Conservation (phyloP, 1,140 invertebrate genomes). For the Aricia agestis region DNA sequence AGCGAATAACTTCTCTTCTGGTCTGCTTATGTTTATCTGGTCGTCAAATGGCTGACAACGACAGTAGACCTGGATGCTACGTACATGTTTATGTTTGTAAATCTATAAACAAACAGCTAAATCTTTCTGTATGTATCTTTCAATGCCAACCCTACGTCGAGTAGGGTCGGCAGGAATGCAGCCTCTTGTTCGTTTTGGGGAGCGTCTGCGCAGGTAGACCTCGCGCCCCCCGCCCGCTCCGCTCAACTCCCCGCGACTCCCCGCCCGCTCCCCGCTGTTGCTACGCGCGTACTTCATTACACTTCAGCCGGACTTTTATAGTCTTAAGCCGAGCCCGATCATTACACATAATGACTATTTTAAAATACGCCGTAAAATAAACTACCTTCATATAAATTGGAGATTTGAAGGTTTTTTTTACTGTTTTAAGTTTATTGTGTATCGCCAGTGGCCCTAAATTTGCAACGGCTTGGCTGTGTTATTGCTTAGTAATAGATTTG, state of each 20-base stretch:
- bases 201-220: slow-evolving; percentile 70
- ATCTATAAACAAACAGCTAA: no score
- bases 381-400: background rate
- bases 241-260: no score
- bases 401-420: background rate
- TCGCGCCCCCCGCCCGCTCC: slow-evolving; percentile 26
- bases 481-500: no score
- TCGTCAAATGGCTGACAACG: no score
- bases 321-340: background rate
- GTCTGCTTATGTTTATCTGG: no score
- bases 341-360: slow-evolving; percentile 4
- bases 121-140: no score
- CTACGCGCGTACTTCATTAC: slow-evolving; percentile 32
- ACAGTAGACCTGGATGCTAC: no score
- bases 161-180: slow-evolving; percentile 60
- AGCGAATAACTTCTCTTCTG: no score
- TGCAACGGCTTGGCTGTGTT: background rate
- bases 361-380: background rate
- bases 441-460: background rate
- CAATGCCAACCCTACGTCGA: slow-evolving; percentile 31
- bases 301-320: slow-evolving; percentile 18
- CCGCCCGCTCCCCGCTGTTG: slow-evolving; percentile 27
- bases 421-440: background rate
- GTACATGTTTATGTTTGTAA: no score
- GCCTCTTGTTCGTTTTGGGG: slow-evolving; percentile 71